A percentile compares a stretch with the other conserved stretches of the same genome.
Conservation (phyloP, 2,888 invertebrate species). For the Zeuzera pyrina region DNA sequence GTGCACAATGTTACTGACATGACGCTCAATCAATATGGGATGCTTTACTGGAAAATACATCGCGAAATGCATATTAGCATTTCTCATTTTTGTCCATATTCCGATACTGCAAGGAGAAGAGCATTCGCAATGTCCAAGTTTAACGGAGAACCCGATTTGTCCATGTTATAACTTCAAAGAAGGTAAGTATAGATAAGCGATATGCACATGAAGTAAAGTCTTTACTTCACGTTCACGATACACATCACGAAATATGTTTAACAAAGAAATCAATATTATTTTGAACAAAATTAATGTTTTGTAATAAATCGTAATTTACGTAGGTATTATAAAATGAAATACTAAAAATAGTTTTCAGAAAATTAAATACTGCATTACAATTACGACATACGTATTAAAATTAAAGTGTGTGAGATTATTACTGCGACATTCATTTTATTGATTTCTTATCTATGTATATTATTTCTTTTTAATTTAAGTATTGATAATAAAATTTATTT, state of each 20-base stretch:
- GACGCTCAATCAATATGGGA: conserved; percentile 59
- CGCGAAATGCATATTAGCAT: conserved; percentile 69
- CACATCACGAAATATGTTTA: no score
- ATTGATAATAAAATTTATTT: conserved; percentile 20
- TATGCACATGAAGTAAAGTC: background rate
- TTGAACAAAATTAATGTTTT: no score
- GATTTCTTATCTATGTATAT: no score
- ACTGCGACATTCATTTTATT: no score
- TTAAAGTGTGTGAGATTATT: no score
- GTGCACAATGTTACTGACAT: conserved; percentile 66
- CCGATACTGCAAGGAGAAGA: conserved; percentile 71
- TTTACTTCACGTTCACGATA: no score
- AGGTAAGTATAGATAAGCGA: conserved; percentile 54
- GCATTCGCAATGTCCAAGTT: conserved; percentile 78
- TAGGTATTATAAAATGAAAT: no score
- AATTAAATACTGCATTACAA: no score
- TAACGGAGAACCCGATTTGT: conserved; percentile 85
- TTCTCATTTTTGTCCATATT: conserved; percentile 62
- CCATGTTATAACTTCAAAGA: conserved; percentile 95
- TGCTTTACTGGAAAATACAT: conserved; percentile 48
- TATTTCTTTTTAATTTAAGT: background rate
- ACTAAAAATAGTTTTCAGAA: no score
- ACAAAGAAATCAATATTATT: no score
- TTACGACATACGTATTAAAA: no score
- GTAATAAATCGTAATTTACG: no score